These are phyloP conservation scores for Bolinopsis microptera DNA, from an alignment of 37 sponge, comb jelly and placozoan genomes.

Conservation along the genomic window DNA sequence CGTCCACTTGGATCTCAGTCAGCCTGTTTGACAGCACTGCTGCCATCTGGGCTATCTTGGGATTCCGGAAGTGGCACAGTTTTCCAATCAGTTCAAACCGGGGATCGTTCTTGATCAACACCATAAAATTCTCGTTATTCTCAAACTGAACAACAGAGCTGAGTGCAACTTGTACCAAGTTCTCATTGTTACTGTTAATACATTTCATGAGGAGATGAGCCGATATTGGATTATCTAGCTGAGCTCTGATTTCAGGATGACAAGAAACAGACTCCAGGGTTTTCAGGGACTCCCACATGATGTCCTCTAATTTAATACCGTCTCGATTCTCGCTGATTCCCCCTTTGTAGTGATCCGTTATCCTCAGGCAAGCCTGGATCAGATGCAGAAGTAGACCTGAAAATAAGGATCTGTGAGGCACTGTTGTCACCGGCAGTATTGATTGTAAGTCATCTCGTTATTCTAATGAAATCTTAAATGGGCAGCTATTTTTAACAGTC, in stretches of 20 bases:
- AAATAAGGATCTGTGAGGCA: neutral
- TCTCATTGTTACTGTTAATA: conserved; percentile 14
- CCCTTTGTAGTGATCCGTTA: conserved; percentile 41
- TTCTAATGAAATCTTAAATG: no score
- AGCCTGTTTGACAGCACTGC: conserved; percentile 5
- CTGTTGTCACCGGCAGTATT: no score
- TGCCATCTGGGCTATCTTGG: conserved; percentile 44
- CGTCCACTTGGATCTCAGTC: neutral
- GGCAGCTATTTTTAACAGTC: no score
- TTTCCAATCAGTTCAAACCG: conserved; percentile 10
- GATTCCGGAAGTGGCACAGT: conserved; percentile 25
- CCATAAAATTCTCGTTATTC: conserved; percentile 43
- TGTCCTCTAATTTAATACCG: conserved; percentile 45
- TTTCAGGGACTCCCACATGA: conserved; percentile 52
- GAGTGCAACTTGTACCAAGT: conserved; percentile 7
- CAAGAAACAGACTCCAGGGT: conserved; percentile 24
- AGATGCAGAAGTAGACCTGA: conserved; percentile 60
- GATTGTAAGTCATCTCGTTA: no score
- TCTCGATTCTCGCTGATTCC: conserved; percentile 37
- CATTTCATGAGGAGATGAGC: conserved; percentile 27
- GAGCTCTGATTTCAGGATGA: neutral
- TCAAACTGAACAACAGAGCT: neutral
- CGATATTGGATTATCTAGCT: conserved; percentile 1
- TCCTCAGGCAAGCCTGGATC: conserved; percentile 36
- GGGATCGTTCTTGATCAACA: conserved; percentile 22